A percentile compares a stretch with the other conserved stretches of the same genome.
phyloP scores from a whole-genome alignment of 2,113 vertebrate species.

The Dipodomys stephensi region DNA sequence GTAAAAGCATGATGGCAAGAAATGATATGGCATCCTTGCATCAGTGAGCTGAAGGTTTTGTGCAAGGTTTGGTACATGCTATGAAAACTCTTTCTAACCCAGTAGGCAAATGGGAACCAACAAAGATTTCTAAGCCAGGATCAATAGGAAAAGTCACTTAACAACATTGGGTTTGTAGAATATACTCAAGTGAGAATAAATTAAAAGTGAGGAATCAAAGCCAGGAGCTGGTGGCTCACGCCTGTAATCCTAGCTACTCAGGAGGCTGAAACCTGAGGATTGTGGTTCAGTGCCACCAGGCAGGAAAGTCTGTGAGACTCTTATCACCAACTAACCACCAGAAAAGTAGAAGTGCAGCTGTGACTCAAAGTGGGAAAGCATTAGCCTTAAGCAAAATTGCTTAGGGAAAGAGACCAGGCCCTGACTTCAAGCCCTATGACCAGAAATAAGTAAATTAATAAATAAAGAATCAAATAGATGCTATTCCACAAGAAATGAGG shows the following conservation, averaged over 20 bases:
- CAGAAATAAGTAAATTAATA: too few species aligned
- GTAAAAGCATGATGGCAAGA: background rate
- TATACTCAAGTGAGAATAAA: conserved; percentile 21
- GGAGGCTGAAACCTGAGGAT: too few species aligned
- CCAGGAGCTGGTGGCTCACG: too few species aligned
- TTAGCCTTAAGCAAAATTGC: too few species aligned
- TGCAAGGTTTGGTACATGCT: background rate
- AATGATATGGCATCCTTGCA: background rate
- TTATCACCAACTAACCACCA: too few species aligned
- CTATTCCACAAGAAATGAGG: background rate
- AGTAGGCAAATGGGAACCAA: conserved; percentile 37
- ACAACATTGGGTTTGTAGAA: background rate
- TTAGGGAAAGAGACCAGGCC: too few species aligned
- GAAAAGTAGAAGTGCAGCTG: too few species aligned
- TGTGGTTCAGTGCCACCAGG: too few species aligned
- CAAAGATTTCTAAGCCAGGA: conserved; percentile 18
- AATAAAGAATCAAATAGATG: background rate
- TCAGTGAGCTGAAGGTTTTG: background rate
- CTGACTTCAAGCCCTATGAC: too few species aligned
- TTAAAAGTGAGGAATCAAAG: background rate
- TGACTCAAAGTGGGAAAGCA: too few species aligned
- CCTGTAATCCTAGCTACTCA: too few species aligned
- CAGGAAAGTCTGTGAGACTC: too few species aligned
- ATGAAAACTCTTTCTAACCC: conserved; percentile 20
- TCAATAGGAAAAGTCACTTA: background rate